Evolutionary conservation across 1,140 invertebrate species (phyloP), one percentile per base, ranked within the genome.

Genomic region (Lordiphosa clarofinis): DNA sequence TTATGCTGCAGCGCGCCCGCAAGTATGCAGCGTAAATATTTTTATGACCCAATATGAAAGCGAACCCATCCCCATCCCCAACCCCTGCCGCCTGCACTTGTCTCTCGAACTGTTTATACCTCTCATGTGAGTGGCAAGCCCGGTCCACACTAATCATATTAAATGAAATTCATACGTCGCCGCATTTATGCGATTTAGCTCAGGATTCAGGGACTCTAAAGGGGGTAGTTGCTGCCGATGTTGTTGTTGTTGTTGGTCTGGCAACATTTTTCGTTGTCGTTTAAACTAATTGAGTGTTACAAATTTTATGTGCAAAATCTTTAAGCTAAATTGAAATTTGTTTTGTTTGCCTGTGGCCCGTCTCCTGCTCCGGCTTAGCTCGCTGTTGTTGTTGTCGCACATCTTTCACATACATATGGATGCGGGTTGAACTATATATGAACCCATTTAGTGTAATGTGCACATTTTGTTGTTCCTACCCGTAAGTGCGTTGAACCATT

Each of bases 261-360:
- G 73, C 67, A 76, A 72, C 73, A 76, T 76, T 78, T 69, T 74
- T 74, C 75, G 75, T 58, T 75, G 76, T 82, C 78, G 76, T 76
- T 84, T 84, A 82, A 82, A 74, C 75, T 86, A 86, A 86, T 86
- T 86, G 79, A 81, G 79, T 86, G 79, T 86, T 86, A 86, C 81
- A 87, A 86, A 86, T 86, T 86, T 86, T 86, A 86, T 86, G 73
- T 86, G 74, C 65, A 86, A 82, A 78, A 84, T 84, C 78, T 82
- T 82, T 82, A 82, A 82, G 73, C 78, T 78, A 82, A 82, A 82
- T 82, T 82, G 78, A 84, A 81, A 81, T 81, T 81, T 81, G 75
- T 81, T 82, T 81, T 81, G 66, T 66, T 70, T 69, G 65, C 55
- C 43, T 59, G 53, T 58, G 40, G 52, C 47, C 58, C 37, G 44